Conservation (phyloP, 1,140 invertebrate species). For the Atopsyche davidsoni region DNA sequence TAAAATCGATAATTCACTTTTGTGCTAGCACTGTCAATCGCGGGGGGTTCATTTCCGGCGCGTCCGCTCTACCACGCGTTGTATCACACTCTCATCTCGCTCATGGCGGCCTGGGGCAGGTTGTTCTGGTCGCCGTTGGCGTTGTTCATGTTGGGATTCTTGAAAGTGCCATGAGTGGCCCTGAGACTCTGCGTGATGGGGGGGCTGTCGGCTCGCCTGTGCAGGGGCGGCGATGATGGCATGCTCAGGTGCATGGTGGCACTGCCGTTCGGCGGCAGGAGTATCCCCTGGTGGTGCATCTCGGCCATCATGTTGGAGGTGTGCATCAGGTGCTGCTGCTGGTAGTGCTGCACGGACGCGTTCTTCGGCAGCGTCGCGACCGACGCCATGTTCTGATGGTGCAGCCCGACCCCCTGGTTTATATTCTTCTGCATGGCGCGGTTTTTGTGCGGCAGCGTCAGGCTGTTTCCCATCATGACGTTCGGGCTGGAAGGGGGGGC, state of each 20-base stretch:
- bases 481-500: slow-evolving; percentile 41
- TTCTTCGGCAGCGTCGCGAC: slow-evolving; percentile 48
- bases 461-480: slow-evolving; percentile 42
- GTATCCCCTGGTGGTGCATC: slow-evolving; percentile 41
- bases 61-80: no score
- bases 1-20: no score
- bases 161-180: slow-evolving; percentile 41
- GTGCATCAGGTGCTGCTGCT: slow-evolving; percentile 39
- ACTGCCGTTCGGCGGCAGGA: slow-evolving; percentile 41
- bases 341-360: slow-evolving; percentile 22
- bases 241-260: slow-evolving; percentile 32
- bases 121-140: slow-evolving; percentile 31
- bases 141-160: slow-evolving; percentile 38
- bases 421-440: slow-evolving; percentile 42
- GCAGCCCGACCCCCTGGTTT: slow-evolving; percentile 37
- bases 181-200: slow-evolving; percentile 24
- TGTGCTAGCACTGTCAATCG: no score
- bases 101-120: slow-evolving; percentile 69
- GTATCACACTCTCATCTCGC: slow-evolving; percentile 83
- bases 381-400: slow-evolving; percentile 40
- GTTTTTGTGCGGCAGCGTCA: slow-evolving; percentile 46
- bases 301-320: slow-evolving; percentile 41
- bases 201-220: slow-evolving; percentile 33
- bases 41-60: no score
- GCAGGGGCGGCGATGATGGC: slow-evolving; percentile 32